These are phyloP conservation scores for Camelus dromedarius DNA, from an alignment of 2,113 vertebrate species.

Conservation along the genomic window DNA sequence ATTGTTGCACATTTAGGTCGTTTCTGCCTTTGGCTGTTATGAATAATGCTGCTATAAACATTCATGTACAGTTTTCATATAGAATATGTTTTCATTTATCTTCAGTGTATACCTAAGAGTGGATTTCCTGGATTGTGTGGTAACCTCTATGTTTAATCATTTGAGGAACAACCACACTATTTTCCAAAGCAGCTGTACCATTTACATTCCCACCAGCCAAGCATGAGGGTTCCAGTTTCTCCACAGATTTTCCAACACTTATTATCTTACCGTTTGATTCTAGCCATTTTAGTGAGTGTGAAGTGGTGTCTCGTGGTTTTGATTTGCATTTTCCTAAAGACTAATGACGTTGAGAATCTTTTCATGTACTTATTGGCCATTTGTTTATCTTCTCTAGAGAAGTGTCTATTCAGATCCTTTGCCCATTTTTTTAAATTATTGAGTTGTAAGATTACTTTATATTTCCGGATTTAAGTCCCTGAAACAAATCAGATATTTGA, in stretches of 20 bases:
- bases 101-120: neutral
- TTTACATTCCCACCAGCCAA: neutral
- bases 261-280: slow-evolving; percentile 13
- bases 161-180: neutral
- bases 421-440: neutral
- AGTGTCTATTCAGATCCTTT: neutral
- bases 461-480: neutral
- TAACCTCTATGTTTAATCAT: slow-evolving; percentile 18
- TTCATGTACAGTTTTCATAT: slow-evolving; percentile 9
- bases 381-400: neutral
- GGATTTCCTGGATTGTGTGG: neutral
- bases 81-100: slow-evolving; percentile 14
- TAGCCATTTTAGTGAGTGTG: neutral
- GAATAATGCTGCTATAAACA: neutral
- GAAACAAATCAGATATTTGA: neutral
- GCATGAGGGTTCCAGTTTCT: neutral
- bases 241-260: slow-evolving; percentile 18
- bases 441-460: neutral
- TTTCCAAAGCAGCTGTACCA: neutral
- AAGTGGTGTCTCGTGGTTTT: slow-evolving; percentile 29
- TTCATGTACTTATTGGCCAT: neutral
- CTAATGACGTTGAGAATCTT: neutral
- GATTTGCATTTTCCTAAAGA: neutral
- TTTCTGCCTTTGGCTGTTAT: slow-evolving; percentile 37
- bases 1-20: slow-evolving; percentile 11